Percentiles rank a stretch among this genome's conserved stretches.
Evolutionary conservation across 2,888 invertebrate genomes (phyloP).

Genomic region (Lysandra bellargus): DNA sequence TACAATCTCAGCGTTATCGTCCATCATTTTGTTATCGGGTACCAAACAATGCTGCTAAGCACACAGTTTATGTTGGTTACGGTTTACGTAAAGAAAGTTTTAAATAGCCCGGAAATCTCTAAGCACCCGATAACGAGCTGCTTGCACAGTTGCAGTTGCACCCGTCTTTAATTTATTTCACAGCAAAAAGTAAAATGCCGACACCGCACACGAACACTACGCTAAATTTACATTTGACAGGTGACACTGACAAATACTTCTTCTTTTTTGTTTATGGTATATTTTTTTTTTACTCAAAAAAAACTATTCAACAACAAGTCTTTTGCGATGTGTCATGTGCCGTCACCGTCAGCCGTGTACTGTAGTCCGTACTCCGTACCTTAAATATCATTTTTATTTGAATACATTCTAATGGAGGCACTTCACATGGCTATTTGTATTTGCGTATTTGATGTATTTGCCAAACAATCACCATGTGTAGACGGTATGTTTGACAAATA

Average conservation of each 20-base stretch:
- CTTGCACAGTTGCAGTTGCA: too few relatives aligned
- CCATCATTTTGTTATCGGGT: conserved; percentile 38
- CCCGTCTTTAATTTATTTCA: neutral
- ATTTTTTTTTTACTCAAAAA: neutral
- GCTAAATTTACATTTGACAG: neutral
- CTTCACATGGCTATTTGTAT: too few relatives aligned
- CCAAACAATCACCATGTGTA: too few relatives aligned
- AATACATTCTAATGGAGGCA: too few relatives aligned
- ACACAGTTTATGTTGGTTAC: neutral
- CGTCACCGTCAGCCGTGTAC: too few relatives aligned
- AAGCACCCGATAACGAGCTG: too few relatives aligned
- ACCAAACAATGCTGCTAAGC: neutral
- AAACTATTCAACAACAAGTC: too few relatives aligned
- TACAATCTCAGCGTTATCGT: conserved; percentile 62
- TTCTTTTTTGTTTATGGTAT: neutral
- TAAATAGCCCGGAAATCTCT: neutral
- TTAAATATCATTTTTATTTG: too few relatives aligned
- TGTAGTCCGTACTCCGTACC: too few relatives aligned
- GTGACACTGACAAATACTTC: neutral
- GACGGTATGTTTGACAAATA: too few relatives aligned
- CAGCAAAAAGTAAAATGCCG: neutral
- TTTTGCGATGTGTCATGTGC: too few relatives aligned
- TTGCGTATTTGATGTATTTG: too few relatives aligned
- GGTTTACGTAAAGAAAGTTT: neutral
- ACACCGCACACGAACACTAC: neutral